Conservation (phyloP, 1,140 invertebrate genomes). For the Trachymyrmex cornetzi region DNA sequence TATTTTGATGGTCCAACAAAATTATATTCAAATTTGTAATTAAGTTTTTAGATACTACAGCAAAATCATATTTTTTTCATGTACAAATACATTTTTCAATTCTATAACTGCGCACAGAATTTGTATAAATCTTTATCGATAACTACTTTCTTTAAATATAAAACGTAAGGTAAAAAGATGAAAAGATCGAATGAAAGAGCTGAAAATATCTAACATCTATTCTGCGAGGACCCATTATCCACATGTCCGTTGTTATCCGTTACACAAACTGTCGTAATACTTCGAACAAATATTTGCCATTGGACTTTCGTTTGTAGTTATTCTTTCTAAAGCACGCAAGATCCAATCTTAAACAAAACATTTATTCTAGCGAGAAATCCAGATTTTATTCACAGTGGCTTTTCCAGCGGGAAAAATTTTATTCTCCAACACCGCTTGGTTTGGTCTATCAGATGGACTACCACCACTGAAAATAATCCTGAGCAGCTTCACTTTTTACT, state of each 20-base stretch:
- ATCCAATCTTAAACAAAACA: conserved; percentile 46
- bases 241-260: conserved; percentile 24
- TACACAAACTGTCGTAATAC: conserved; percentile 44
- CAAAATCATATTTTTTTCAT: no score
- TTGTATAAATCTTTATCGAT: neutral
- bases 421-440: neutral
- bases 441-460: neutral
- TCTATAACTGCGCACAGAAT: neutral
- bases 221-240: conserved; percentile 35
- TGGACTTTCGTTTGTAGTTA: conserved; percentile 46
- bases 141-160: neutral
- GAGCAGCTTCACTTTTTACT: neutral
- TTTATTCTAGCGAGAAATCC: conserved; percentile 35
- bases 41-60: no score
- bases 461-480: neutral
- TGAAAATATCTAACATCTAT: conserved; percentile 14
- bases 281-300: conserved; percentile 48
- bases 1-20: no score
- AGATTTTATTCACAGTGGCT: conserved; percentile 24
- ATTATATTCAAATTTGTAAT: no score
- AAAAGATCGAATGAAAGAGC: neutral
- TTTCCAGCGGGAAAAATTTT: conserved; percentile 12
- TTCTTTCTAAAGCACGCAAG: conserved; percentile 35
- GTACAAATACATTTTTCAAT: no score
- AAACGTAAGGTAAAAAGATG: neutral